phyloP scores from a whole-genome alignment of 1,140 invertebrate genomes.

The Campodea augens region DNA sequence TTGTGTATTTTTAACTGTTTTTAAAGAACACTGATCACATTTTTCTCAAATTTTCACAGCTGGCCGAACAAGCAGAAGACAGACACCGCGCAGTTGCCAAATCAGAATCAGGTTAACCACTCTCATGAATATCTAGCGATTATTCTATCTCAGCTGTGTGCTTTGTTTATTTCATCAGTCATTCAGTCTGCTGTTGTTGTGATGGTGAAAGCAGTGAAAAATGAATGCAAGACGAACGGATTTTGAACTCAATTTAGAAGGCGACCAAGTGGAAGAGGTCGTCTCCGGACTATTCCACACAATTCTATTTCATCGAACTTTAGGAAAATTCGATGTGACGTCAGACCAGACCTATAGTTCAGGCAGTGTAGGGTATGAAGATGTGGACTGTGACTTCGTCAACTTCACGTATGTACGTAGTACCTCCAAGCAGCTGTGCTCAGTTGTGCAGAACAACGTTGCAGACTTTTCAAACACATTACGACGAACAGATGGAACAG shows the following conservation, averaged over 20 bases:
- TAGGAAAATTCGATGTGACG: conserved; percentile 89
- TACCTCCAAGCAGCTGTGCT: conserved; percentile 55
- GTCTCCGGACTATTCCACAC: conserved; percentile 88
- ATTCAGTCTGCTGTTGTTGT: conserved; percentile 6
- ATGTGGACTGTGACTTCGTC: conserved; percentile 92
- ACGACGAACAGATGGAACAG: conserved; percentile 48
- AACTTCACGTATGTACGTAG: conserved; percentile 92
- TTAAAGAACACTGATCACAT: too few species aligned
- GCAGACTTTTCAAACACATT: conserved; percentile 68
- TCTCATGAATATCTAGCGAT: too few species aligned
- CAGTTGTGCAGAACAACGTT: conserved; percentile 58
- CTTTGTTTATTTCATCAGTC: conserved; percentile 3
- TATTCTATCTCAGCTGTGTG: background rate
- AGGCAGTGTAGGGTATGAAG: conserved; percentile 81
- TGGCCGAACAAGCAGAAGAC: too few species aligned
- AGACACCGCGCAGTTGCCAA: too few species aligned
- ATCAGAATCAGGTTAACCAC: too few species aligned
- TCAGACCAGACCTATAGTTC: conserved; percentile 85
- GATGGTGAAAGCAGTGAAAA: too few species aligned
- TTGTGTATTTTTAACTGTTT: too few species aligned
- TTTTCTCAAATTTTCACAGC: too few species aligned
- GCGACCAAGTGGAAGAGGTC: conserved; percentile 83
- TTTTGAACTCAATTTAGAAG: conserved; percentile 50
- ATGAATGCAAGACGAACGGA: too few species aligned
- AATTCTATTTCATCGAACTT: conserved; percentile 77